A percentile compares a stretch with the other conserved stretches of the same genome.
These are phyloP conservation scores for Coelopa frigida DNA, from an alignment of 1,140 invertebrate species.

Conservation along the genomic window DNA sequence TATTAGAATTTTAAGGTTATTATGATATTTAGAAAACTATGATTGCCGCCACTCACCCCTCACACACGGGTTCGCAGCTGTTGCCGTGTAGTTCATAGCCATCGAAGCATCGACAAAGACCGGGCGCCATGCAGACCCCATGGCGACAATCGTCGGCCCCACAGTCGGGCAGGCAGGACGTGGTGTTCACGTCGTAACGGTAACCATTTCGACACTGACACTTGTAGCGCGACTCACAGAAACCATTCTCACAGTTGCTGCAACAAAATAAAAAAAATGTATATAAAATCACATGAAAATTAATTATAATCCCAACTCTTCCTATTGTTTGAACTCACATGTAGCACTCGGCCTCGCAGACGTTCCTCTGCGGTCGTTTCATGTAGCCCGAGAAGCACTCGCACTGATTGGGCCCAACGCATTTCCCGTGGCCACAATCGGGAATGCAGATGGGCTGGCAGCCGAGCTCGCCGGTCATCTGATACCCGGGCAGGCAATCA, in stretches of 20 bases:
- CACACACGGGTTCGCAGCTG: constrained; percentile 31
- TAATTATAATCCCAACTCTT: not conserved
- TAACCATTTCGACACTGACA: constrained; percentile 56
- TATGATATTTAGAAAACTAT: too few relatives aligned
- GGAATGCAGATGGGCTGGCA: constrained; percentile 38
- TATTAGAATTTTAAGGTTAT: too few relatives aligned
- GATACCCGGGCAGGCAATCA: constrained; percentile 52
- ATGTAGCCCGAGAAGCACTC: constrained; percentile 49
- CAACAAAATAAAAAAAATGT: not conserved
- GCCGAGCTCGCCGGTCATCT: constrained; percentile 31
- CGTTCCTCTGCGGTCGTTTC: constrained; percentile 30
- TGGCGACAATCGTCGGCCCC: constrained; percentile 39
- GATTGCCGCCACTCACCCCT: constrained; percentile 25
- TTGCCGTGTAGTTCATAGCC: constrained; percentile 44
- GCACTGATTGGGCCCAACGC: constrained; percentile 52
- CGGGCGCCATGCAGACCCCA: constrained; percentile 48
- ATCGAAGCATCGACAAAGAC: constrained; percentile 53
- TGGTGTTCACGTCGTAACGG: constrained; percentile 43
- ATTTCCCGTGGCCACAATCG: constrained; percentile 53
- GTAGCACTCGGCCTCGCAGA: constrained; percentile 39
- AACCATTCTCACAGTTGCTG: constrained; percentile 50
- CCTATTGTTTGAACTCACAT: constrained; percentile 22
- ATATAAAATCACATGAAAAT: not conserved
- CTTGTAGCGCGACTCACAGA: constrained; percentile 50
- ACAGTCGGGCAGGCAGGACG: constrained; percentile 36